Evolutionary conservation across 2,888 invertebrate species (phyloP).

Genomic region (Hemaris fuciformis): DNA sequence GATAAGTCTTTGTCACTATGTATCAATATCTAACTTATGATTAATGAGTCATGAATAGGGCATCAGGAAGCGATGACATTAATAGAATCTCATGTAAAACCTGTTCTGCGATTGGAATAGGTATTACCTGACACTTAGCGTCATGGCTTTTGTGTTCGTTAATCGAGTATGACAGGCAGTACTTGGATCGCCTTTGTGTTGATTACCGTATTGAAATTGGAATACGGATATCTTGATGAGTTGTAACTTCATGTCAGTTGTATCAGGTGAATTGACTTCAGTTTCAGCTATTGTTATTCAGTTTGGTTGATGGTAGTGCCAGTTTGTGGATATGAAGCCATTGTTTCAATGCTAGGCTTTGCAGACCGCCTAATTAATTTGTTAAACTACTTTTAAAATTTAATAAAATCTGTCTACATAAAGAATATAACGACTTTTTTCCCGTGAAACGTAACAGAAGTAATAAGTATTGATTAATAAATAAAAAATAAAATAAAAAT

Average conservation of each 20-base stretch:
- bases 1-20: too few relatives aligned
- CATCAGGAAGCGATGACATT: constrained; percentile 13
- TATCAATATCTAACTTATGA: too few relatives aligned
- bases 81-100: constrained; percentile 9
- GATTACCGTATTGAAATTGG: neutral
- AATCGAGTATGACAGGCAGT: neutral
- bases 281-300: neutral
- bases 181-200: neutral
- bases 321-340: too few relatives aligned
- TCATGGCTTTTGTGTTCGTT: neutral
- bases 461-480: too few relatives aligned
- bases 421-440: too few relatives aligned
- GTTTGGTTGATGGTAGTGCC: too few relatives aligned
- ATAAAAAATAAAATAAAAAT: too few relatives aligned
- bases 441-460: too few relatives aligned
- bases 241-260: neutral
- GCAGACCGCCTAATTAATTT: too few relatives aligned
- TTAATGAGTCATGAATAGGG: neutral
- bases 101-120: constrained; percentile 1
- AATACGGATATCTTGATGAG: neutral
- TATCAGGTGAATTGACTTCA: neutral
- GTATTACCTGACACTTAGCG: neutral
- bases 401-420: too few relatives aligned
- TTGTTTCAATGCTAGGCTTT: too few relatives aligned
- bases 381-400: too few relatives aligned